Conservation (phyloP, 2,797 vertebrate species). For the Rhinoraja longicauda region DNA sequence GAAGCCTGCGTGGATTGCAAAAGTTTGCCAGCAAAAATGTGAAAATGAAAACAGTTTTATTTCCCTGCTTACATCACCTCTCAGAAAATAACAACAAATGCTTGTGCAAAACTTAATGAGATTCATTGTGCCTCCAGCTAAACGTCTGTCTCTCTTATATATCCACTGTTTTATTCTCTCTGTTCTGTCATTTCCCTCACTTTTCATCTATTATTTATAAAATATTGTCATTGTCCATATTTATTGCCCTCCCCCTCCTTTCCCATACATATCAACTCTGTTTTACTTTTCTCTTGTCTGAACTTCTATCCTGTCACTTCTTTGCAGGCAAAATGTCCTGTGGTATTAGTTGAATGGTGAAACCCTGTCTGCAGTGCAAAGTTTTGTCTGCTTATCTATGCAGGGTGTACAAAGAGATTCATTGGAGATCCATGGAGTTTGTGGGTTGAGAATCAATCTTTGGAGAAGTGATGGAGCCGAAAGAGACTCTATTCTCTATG, state of each 20-base stretch:
- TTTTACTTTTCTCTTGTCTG: neutral
- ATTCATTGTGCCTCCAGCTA: neutral
- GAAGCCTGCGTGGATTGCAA: neutral
- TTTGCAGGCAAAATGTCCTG: neutral
- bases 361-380: no score
- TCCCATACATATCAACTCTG: neutral
- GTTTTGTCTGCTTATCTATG: no score
- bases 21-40: neutral
- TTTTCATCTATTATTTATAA: constrained; percentile 25
- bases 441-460: no score
- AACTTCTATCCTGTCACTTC: neutral
- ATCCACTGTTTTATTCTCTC: constrained; percentile 9
- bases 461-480: no score
- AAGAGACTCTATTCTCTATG: no score
- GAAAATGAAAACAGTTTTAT: neutral
- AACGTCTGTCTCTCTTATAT: neutral
- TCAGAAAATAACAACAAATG: neutral
- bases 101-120: neutral
- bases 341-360: no score
- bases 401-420: no score
- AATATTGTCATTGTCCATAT: constrained; percentile 1
- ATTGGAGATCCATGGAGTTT: no score
- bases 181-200: neutral
- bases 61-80: neutral
- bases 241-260: neutral